Evolutionary conservation across 1,140 invertebrate genomes (phyloP), one percentile per base, ranked within the genome.

Genomic region (Sitophilus oryzae): DNA sequence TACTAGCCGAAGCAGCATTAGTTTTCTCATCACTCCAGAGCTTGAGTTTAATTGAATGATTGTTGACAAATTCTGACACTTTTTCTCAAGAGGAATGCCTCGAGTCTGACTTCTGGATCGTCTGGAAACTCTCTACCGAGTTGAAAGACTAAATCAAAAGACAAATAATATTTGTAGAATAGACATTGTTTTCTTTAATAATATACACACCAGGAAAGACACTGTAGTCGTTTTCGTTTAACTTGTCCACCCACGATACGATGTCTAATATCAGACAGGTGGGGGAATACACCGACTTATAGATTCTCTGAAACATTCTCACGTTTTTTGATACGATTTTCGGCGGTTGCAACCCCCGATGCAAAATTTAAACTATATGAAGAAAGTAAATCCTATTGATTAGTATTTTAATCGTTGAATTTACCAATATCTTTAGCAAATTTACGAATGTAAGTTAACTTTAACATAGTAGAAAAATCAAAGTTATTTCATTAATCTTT

Each of bases 231-330:
- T 79, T 77, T 40, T 80, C 75, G 16, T 81, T 82, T 1, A 89
- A 65, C 57, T 81, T 82, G 60, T 89, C 86, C 22, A 89, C 74
- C 60, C 88, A 79, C 0, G 82, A 81, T 11, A 88, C 82, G 10
- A 88, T 79, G 69, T 88, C 86, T 37, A 89, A 73, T 67, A 89
- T 89, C 10, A 89, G 70, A 62, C 88, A 90, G 25, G 83, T 86
- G n/a, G n/a, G n/a, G n/a, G 82, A 86, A 60, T 88, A 88, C 0
- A 79, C 76, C 2, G 79, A 80, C 15, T 77, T 73, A 60, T 87
- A n/a, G n/a, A n/a, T n/a, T n/a, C n/a, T n/a, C 38, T 60, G 74
- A 52, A 78, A 46, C 3, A 63, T 60, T 35, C 65, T 66, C 48
- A n/a, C n/a, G 67, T n/a, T n/a, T n/a, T n/a, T 41, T 41, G 25